phyloP scores from a whole-genome alignment of 2,888 invertebrate genomes.

The Bombylius discolor region DNA sequence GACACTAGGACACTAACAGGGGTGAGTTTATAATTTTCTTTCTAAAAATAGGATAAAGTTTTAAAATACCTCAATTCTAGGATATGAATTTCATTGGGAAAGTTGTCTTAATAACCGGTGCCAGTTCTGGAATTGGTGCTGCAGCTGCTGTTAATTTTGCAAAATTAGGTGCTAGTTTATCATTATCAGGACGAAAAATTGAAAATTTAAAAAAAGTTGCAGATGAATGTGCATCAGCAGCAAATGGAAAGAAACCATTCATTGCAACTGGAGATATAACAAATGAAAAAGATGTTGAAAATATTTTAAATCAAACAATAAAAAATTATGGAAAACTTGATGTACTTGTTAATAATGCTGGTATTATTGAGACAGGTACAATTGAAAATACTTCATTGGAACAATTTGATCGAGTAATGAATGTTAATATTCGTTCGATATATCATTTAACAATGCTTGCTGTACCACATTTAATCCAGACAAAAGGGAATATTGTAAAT shows the following conservation, averaged over 20 bases:
- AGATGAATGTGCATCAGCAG: conserved; percentile 39
- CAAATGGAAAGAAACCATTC: conserved; percentile 38
- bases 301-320: conserved; percentile 58
- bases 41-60: no score
- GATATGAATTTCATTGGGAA: conserved; percentile 46
- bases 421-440: conserved; percentile 72
- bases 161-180: conserved; percentile 47
- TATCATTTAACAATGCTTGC: conserved; percentile 77
- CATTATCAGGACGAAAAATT: conserved; percentile 55
- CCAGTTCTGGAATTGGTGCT: conserved; percentile 63
- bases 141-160: conserved; percentile 56
- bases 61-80: no score
- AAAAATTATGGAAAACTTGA: conserved; percentile 64
- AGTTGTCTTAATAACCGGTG: conserved; percentile 52
- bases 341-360: conserved; percentile 83
- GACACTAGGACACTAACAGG: no score
- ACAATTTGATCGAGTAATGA: conserved; percentile 82
- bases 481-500: conserved; percentile 86
- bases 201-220: conserved; percentile 53
- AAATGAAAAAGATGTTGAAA: conserved; percentile 58
- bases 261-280: conserved; percentile 57
- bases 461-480: conserved; percentile 68
- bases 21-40: no score
- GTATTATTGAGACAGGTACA: conserved; percentile 64
- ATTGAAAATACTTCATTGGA: conserved; percentile 77